Evolutionary conservation across 2,113 vertebrate species (phyloP).

Genomic region (Micronycteris hirsuta): DNA sequence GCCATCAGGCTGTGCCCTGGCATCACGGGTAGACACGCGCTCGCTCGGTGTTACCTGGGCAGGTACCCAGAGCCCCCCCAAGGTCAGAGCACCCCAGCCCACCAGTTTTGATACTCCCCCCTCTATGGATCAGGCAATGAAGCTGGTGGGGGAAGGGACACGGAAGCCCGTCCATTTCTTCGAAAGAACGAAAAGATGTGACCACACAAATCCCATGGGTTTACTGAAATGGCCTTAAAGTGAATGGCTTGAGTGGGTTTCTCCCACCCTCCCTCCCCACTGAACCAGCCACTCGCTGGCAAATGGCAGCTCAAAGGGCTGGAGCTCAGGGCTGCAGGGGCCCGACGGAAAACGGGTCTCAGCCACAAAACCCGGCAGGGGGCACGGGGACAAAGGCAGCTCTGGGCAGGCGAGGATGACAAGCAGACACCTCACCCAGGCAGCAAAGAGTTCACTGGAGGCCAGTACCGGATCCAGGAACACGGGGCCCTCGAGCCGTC

Average conservation of each 20-base stretch:
- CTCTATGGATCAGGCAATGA: background rate
- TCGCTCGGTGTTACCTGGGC: background rate
- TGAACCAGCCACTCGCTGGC: background rate
- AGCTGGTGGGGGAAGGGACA: background rate
- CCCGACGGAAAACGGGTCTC: background rate
- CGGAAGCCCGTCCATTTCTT: background rate
- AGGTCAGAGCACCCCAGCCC: background rate
- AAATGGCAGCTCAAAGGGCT: background rate
- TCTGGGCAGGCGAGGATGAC: background rate
- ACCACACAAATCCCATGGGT: constrained; percentile 1
- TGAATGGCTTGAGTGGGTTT: constrained; percentile 39
- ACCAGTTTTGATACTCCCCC: background rate
- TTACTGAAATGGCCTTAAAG: constrained; percentile 48
- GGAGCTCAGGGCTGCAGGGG: background rate
- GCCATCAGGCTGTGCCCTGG: background rate
- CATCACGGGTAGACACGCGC: background rate
- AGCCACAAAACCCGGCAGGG: background rate
- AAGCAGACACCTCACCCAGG: background rate
- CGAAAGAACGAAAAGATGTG: constrained; percentile 14
- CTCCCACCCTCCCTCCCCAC: background rate
- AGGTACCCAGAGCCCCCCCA: background rate
- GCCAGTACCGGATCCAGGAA: background rate
- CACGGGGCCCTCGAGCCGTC: background rate
- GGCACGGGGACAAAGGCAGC: background rate
- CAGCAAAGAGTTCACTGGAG: background rate